These are phyloP conservation scores for Neoascia interrupta DNA, from an alignment of 2,888 invertebrate genomes.

Conservation along the genomic window DNA sequence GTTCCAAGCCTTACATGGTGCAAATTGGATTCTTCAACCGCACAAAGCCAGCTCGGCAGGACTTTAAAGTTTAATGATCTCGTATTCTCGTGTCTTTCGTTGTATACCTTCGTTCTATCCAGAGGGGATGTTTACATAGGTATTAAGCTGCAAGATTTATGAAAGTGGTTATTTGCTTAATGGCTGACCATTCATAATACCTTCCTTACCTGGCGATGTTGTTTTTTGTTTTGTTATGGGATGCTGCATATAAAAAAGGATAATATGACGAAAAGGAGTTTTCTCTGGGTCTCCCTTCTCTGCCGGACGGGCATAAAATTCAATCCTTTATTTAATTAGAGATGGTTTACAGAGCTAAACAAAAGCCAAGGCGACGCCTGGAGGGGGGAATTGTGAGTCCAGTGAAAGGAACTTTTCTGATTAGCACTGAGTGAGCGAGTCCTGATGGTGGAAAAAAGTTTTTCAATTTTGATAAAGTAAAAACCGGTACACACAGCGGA, in stretches of 20 bases:
- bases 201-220: neutral
- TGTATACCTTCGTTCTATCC: neutral
- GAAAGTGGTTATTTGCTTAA: conserved; percentile 44
- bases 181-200: conserved; percentile 45
- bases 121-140: conserved; percentile 32
- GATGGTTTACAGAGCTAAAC: conserved; percentile 42
- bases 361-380: conserved; percentile 10
- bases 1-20: neutral
- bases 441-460: neutral
- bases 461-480: conserved; percentile 32
- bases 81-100: neutral
- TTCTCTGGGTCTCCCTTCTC: conserved; percentile 7
- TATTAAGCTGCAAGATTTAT: conserved; percentile 44
- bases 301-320: conserved; percentile 33
- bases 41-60: neutral
- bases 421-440: conserved; percentile 38
- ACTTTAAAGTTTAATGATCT: neutral
- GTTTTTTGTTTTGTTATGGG: neutral
- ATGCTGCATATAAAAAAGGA: neutral
- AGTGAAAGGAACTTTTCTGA: conserved; percentile 33
- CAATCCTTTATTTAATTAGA: conserved; percentile 57
- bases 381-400: neutral
- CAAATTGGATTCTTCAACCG: conserved; percentile 1
- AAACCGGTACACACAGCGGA: conserved; percentile 2
- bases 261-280: neutral